Conservation (phyloP, 1,140 invertebrate genomes). For the Paraescarpia echinospica region DNA sequence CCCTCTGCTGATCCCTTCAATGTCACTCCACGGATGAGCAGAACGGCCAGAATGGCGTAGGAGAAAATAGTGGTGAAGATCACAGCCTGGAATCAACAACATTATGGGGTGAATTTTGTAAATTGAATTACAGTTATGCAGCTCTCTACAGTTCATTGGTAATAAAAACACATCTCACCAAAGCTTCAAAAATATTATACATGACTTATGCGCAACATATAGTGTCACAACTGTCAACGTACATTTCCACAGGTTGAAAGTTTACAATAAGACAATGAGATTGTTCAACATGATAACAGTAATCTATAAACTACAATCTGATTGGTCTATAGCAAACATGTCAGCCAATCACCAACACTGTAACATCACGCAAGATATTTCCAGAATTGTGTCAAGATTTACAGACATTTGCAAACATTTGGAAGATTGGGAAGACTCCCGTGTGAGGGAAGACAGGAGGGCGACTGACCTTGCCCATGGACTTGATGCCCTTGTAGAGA, state of each 20-base stretch:
- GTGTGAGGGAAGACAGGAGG: not conserved
- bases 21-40: constrained; percentile 79
- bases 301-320: not conserved
- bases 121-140: not conserved
- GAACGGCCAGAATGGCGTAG: constrained; percentile 78
- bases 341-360: not conserved
- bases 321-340: not conserved
- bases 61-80: constrained; percentile 85
- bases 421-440: not conserved
- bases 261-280: not conserved
- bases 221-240: not conserved
- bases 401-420: not conserved
- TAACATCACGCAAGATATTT: not conserved
- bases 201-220: not conserved
- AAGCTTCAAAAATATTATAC: not conserved
- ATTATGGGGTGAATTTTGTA: not conserved
- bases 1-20: constrained; percentile 77
- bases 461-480: constrained; percentile 58
- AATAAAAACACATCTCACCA: not conserved
- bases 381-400: not conserved
- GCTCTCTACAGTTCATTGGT: not conserved
- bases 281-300: not conserved
- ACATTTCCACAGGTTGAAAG: not conserved
- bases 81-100: constrained; percentile 61
- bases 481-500: constrained; percentile 54